Base-by-base conservation (phyloP, 2,113 vertebrate genomes). In the Limnothrissa miodon region DNA sequence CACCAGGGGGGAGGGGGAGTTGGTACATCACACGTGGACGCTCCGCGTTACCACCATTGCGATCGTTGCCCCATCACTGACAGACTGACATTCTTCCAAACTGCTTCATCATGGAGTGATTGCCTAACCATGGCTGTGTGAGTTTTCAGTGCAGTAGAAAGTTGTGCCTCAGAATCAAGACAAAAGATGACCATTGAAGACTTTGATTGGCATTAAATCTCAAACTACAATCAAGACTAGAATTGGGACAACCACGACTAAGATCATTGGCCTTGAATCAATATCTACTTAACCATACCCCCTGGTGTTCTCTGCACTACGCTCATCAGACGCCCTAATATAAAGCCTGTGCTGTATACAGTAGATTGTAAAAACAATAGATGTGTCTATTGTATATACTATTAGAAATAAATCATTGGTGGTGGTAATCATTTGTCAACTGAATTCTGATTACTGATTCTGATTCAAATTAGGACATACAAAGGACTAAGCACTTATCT, bases 11-110 rank as follows among this genome's bases (percentile, higher is more conserved):
- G 62, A 29, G 59, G 4, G 56, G 78, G n/a, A n/a, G n/a, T n/a
- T 82, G 79, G 19, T 66, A 66, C 66, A 39, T 42, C 42, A 48
- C 48, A 82, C 78, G 39, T 78, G 2, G 82, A 42, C 33, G 66
- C 39, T 66, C 29, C 45, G 81, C 78, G 46, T 66, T 79, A 36
- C 62, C 62, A 70, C 11, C 11, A 19, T 39, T 25, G 80, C 42
- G 36, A n/a, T 36, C 80, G 23, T 70, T 82, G 45, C 36, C 66
- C 62, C 9, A 29, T 70, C 62, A 70, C 33, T 70, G 29, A 70
- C 62, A 15, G 62, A 70, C 29, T 36, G 0, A 36, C 4, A 70
- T 70, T 70, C 62, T 36, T 36, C 62, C 62, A 36, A 70, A 70
- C 29, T 17, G 10, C 51, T 6, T 53, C 51, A 5, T 53, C 51